Evolutionary conservation across 2,797 vertebrate species (phyloP).

Genomic region (Brachymystax lenok): DNA sequence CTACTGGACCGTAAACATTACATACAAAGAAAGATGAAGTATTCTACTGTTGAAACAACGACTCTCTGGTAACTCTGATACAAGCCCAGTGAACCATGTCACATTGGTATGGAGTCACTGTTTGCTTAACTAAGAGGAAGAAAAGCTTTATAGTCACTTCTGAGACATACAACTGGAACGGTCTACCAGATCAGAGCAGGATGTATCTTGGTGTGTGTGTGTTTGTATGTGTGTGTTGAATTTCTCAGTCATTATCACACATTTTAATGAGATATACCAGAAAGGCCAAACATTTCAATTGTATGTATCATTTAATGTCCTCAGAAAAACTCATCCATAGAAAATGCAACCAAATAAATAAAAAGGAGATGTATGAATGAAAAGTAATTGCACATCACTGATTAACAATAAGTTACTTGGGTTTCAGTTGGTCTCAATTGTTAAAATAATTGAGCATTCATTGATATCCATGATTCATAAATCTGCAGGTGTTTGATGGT

Average conservation of each 20-base stretch:
- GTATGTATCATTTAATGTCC: too few species aligned
- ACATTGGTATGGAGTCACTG: background rate
- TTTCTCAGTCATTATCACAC: background rate
- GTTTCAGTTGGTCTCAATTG: too few species aligned
- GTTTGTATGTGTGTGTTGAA: constrained; percentile 4
- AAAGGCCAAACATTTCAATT: too few species aligned
- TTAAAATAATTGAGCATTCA: background rate
- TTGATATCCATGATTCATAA: background rate
- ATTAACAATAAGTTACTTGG: too few species aligned
- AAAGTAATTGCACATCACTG: background rate
- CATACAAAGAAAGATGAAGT: background rate
- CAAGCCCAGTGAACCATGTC: background rate
- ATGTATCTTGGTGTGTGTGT: background rate
- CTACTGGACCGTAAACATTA: background rate
- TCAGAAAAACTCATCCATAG: background rate
- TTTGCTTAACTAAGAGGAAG: constrained; percentile 2
- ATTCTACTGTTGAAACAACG: background rate
- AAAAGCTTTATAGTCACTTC: background rate
- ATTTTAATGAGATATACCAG: too few species aligned
- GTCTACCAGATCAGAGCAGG: background rate
- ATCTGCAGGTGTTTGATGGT: background rate
- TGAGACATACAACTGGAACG: background rate
- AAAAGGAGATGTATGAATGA: background rate
- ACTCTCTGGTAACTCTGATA: background rate
- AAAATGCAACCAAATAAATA: background rate